Percentiles rank a stretch among this genome's conserved stretches.
phyloP scores from a whole-genome alignment of 2,888 invertebrate genomes.

The Acleris literana region DNA sequence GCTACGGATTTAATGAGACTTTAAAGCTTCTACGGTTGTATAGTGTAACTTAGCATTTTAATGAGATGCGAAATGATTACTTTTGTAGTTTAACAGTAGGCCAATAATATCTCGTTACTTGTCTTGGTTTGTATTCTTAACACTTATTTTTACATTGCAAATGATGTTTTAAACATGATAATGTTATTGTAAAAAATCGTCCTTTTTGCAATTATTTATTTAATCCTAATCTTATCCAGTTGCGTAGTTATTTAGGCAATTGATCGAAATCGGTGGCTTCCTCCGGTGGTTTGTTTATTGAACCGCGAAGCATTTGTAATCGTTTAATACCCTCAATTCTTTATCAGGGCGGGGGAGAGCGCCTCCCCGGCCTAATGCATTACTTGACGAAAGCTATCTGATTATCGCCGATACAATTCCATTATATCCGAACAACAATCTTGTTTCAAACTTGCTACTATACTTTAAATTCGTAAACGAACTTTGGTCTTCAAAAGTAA shows the following conservation, averaged over 20 bases:
- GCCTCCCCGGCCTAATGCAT: constrained; percentile 67
- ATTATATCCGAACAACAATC: constrained; percentile 28
- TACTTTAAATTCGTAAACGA: constrained; percentile 13
- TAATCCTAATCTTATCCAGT: constrained; percentile 27
- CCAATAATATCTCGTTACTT: no score
- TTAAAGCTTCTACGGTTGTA: no score
- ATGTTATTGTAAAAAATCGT: no score
- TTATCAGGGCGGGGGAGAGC: constrained; percentile 76
- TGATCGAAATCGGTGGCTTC: constrained; percentile 68
- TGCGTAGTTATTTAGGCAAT: constrained; percentile 61
- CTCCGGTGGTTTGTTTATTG: constrained; percentile 77
- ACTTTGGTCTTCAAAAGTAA: constrained; percentile 10
- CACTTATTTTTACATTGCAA: no score
- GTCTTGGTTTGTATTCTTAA: no score
- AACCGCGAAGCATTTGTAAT: constrained; percentile 83
- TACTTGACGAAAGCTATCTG: constrained; percentile 73
- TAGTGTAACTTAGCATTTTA: no score
- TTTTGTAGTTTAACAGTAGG: no score
- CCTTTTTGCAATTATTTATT: background rate
- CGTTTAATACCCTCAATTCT: constrained; percentile 84
- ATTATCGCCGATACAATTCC: constrained; percentile 56
- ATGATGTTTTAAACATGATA: no score
- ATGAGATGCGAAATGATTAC: no score
- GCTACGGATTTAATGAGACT: no score
- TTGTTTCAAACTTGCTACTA: constrained; percentile 17